These are phyloP conservation scores for Palythoa caribaeorum DNA, from an alignment of 92 coral and sea anemone genomes.

Conservation along the genomic window DNA sequence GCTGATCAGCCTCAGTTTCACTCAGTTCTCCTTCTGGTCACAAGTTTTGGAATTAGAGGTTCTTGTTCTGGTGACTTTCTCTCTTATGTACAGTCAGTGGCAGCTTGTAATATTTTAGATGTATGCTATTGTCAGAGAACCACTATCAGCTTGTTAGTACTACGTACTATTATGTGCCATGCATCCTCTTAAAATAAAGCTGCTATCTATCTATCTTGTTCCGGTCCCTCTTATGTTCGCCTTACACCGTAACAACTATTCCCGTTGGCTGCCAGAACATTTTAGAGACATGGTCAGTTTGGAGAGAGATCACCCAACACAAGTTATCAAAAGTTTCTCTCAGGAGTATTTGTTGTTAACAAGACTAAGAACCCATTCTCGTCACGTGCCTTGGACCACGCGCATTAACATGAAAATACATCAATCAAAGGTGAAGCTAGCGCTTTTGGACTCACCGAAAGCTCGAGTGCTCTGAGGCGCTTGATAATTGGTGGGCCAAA, in stretches of 20 bases:
- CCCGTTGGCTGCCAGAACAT: slow-evolving; percentile 66
- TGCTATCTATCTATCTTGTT: no score
- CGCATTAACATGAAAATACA: slow-evolving; percentile 74
- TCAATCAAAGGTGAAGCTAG: slow-evolving; percentile 73
- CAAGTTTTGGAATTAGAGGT: slow-evolving; percentile 53
- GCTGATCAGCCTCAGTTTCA: slow-evolving; percentile 33
- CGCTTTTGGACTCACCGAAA: slow-evolving; percentile 73
- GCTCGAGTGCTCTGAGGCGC: slow-evolving; percentile 38
- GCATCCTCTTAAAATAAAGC: no score
- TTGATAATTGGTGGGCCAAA: slow-evolving; percentile 62
- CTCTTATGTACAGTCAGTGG: no score
- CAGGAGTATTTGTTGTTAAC: no score
- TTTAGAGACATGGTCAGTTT: slow-evolving; percentile 64
- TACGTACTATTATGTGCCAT: no score
- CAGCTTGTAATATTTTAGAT: no score
- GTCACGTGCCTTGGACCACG: slow-evolving; percentile 67
- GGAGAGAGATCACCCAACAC: slow-evolving; percentile 56
- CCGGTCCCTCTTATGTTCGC: slow-evolving; percentile 66
- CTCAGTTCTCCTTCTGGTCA: slow-evolving; percentile 46
- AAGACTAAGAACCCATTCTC: slow-evolving; percentile 37
- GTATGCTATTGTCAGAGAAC: no score
- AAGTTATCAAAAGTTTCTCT: neutral
- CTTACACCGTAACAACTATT: slow-evolving; percentile 64
- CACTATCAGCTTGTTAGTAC: no score
- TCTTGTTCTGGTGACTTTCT: slow-evolving; percentile 57